Percentiles rank a stretch among this genome's conserved stretches.
These are phyloP conservation scores for Acanthornis magna DNA, from an alignment of 2,797 vertebrate genomes.

Conservation along the genomic window DNA sequence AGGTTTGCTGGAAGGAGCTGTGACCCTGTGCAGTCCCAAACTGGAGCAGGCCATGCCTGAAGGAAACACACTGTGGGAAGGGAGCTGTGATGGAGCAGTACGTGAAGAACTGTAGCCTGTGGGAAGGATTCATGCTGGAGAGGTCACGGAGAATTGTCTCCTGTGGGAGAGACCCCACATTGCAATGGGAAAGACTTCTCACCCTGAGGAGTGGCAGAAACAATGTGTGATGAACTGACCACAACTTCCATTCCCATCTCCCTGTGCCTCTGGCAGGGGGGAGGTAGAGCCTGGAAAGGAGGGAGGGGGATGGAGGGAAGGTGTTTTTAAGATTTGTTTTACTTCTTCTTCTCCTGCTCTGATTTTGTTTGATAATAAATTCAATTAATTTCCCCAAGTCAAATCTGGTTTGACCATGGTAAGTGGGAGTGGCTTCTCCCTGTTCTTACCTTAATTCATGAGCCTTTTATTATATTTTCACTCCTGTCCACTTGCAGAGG, in stretches of 20 bases:
- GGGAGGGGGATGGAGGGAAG: accelerated
- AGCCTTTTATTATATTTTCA: neutral
- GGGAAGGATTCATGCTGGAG: neutral
- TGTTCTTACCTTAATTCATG: neutral
- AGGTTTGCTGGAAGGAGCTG: neutral
- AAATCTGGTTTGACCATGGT: no score
- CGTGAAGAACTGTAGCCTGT: neutral
- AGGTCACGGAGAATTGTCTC: neutral
- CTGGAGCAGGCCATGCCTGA: neutral
- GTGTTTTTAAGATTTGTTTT: neutral
- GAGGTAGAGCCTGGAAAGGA: neutral
- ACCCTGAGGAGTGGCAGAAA: neutral
- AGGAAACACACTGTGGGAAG: neutral
- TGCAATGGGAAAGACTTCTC: neutral
- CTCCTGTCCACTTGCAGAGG: neutral
- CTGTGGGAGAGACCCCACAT: no score
- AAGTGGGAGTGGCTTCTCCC: neutral
- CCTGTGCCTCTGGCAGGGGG: no score
- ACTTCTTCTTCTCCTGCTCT: neutral
- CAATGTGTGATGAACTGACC: neutral
- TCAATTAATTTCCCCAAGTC: neutral
- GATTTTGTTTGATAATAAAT: neutral
- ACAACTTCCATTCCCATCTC: neutral
- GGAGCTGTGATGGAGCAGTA: neutral
- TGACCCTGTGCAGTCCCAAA: neutral